Evolutionary conservation across 2,797 vertebrate species (phyloP).

Genomic region (Bovichtus diacanthus): DNA sequence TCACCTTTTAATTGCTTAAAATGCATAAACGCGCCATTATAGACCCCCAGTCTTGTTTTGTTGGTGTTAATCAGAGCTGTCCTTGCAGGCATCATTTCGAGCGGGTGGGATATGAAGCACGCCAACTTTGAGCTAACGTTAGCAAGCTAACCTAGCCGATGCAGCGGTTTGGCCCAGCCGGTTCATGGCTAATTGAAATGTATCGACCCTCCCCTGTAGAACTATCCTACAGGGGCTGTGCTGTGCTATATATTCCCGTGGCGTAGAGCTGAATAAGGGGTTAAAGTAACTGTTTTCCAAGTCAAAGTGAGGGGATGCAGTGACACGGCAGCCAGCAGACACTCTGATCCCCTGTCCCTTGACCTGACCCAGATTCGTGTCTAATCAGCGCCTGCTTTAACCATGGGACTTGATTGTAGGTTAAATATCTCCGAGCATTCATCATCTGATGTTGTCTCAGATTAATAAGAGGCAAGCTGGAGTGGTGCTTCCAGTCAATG

Average conservation of each 20-base stretch:
- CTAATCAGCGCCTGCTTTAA: slow-evolving; percentile 61
- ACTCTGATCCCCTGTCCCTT: slow-evolving; percentile 66
- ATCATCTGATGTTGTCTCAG: slow-evolving; percentile 38
- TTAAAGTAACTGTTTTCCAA: slow-evolving; percentile 28
- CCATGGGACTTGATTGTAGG: slow-evolving; percentile 57
- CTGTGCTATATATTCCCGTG: neutral
- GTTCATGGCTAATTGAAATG: neutral
- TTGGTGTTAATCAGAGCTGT: neutral
- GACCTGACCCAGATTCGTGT: slow-evolving; percentile 80
- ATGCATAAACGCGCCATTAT: fast-evolving
- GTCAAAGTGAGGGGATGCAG: slow-evolving; percentile 45
- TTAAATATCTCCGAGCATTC: slow-evolving; percentile 50
- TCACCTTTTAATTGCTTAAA: fast-evolving
- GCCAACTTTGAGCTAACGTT: slow-evolving; percentile 78
- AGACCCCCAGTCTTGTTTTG: neutral
- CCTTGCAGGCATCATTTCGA: slow-evolving; percentile 39
- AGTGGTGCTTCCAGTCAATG: slow-evolving; percentile 1
- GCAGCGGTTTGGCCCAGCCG: slow-evolving; percentile 67
- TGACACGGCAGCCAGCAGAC: slow-evolving; percentile 42
- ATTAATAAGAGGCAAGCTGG: slow-evolving; percentile 10
- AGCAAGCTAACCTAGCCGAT: slow-evolving; percentile 68
- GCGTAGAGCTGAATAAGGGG: neutral
- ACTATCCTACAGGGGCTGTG: neutral
- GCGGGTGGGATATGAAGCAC: slow-evolving; percentile 53
- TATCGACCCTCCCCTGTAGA: neutral